Base-by-base conservation (phyloP, 2,797 vertebrate genomes). In the Sebastes itinus region DNA sequence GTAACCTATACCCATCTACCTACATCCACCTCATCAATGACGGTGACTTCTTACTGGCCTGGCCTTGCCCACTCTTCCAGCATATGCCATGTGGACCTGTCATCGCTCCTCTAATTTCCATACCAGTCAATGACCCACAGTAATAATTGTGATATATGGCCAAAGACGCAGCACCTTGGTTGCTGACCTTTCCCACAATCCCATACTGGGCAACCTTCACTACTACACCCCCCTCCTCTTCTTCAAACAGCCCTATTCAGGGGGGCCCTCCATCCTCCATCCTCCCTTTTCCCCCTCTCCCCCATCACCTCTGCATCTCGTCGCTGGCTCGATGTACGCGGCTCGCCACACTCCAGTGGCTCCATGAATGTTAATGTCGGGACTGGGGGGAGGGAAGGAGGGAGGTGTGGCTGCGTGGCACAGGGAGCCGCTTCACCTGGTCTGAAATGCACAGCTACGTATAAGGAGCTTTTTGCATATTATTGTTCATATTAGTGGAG, bases 351-450 rank as follows among this genome's bases (percentile, higher is more conserved):
- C 94, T 94, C 88, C 94, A 92, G 86, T 93, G 93, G 87, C 91
- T 94, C 94, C 88, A 96, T 96, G 95, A 96, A 96, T 96, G 94
- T 95, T 96, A 96, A 96, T 96, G 90, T 85, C 20, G 58, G 81
- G 85, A 46, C 5, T 35, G 20, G 35, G 55, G 58, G 55, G 59
- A 32, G 58, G 30, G 68, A 22, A 12, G 66, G 52, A 30, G 61
- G 25, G 59, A 18, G 38, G 49, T 8, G 35, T 6, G 78, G 72
- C 28, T 56, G 73, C 61, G 69, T 56, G 72, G 55, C 72, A 46
- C 67, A 80, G 63, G 61, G 72, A 76, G 84, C 78, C 68, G 78
- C 84, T 83, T 90, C 87, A 91, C 90, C 87, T 91, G 90, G 80
- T 86, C 85, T 81, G 84, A 55, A 87, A 62, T 81, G 72, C 80